Evolutionary conservation across 1,140 invertebrate genomes (phyloP), one percentile per base, ranked within the genome.

Genomic region (Diachasma alloeum): DNA sequence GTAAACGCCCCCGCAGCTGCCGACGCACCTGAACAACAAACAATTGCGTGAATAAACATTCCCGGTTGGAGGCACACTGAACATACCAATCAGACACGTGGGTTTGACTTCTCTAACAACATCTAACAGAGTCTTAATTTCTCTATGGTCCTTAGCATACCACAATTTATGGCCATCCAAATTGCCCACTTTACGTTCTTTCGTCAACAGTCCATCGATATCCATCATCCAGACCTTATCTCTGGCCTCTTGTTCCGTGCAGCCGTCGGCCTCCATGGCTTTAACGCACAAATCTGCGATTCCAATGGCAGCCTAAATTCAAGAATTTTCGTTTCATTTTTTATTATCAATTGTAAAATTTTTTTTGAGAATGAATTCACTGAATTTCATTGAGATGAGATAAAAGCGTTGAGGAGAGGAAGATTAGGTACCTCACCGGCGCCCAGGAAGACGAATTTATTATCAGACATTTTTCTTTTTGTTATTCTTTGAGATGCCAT

Each of bases 211-310:
- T 36, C 96, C 96, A 82, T 96, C 93, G 48, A 96, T 94, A 79
- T 97, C 95, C 84, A 95, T 93, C 95, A 96, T 96, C 93, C 95
- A 98, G 74, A 99, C 97, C 79, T 94, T 94, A 44, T 92, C 91
- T 15, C 93, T 90, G 0, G 97, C 97, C 80, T 98, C 93, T 79
- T 95, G 89, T 78, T 92, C 88, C 0, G 92, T 89, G 4, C 95
- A 89, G 17, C 97, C 97, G 81, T 98, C 96, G 11, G 93, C 91
- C 74, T 95, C 91, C 95, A 98, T 95, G 0, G 96, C 96, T 83
- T 94, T 94, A 0, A 96, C 95, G 48, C 95, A 94, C 31, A 98
- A 90, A 88, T 95, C 93, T 2, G 96, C 94, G 83, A 97, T 97
- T 78, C 97, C 97, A 78, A 97, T 93, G 4, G 96, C 95, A 26